phyloP scores from a whole-genome alignment of 2,888 invertebrate genomes.

The Priocnemis perturbator region DNA sequence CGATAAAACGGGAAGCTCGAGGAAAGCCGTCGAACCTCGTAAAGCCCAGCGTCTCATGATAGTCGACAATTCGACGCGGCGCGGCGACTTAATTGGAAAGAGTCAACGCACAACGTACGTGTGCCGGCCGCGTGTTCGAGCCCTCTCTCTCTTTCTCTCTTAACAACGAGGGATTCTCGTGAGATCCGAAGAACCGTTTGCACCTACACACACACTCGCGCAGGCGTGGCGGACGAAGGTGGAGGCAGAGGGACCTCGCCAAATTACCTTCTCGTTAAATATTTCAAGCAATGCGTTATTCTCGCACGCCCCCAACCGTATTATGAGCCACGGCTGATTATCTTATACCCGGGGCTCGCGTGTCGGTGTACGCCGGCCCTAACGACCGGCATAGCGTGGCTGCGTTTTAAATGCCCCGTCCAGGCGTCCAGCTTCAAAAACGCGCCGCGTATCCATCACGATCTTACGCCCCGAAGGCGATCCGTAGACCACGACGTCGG shows the following conservation, averaged over 20 bases:
- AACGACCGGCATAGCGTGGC: conserved; percentile 58
- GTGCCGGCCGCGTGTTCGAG: too few species aligned
- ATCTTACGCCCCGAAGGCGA: conserved; percentile 52
- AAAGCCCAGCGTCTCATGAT: too few species aligned
- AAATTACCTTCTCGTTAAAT: conserved; percentile 70
- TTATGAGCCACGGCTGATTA: conserved; percentile 67
- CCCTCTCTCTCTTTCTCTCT: too few species aligned
- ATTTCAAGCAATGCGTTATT: conserved; percentile 68
- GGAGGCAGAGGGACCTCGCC: conserved; percentile 31
- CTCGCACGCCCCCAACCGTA: conserved; percentile 68
- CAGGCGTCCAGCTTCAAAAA: conserved; percentile 52
- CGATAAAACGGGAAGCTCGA: conserved; percentile 2
- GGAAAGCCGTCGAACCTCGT: too few species aligned
- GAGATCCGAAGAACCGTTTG: too few species aligned
- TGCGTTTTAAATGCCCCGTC: conserved; percentile 55
- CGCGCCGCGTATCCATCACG: conserved; percentile 61
- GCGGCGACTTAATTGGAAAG: too few species aligned
- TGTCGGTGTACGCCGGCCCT: conserved; percentile 48
- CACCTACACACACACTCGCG: too few species aligned
- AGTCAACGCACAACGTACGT: too few species aligned
- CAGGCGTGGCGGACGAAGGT: background rate
- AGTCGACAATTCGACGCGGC: too few species aligned
- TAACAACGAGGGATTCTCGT: too few species aligned
- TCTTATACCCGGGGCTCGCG: conserved; percentile 59
- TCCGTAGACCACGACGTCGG: background rate